These are phyloP conservation scores for Petrocephalus zakoni DNA, from an alignment of 2,113 vertebrate species.

Conservation along the genomic window DNA sequence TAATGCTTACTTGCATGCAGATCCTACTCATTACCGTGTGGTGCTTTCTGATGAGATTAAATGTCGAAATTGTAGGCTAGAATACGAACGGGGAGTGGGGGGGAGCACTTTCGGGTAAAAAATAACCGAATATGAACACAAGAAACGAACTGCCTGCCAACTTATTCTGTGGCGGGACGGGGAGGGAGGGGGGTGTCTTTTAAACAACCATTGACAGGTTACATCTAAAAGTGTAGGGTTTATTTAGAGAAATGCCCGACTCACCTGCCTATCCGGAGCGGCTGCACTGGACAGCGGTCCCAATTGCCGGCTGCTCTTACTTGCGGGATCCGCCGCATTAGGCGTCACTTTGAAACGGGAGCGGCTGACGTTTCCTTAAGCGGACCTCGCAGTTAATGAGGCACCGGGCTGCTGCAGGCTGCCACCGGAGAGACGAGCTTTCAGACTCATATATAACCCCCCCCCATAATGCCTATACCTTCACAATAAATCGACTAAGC, in stretches of 20 bases:
- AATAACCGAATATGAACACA: background rate
- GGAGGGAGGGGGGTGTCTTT: background rate
- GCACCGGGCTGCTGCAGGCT: background rate
- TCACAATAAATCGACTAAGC: background rate
- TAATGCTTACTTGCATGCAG: background rate
- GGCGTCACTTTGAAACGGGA: background rate
- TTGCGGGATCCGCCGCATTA: background rate
- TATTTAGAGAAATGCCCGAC: background rate
- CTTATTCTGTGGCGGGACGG: background rate
- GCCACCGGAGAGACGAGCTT: background rate
- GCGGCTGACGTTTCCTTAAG: background rate
- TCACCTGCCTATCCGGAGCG: background rate
- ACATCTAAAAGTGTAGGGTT: background rate
- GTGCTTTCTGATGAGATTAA: background rate
- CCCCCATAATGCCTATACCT: background rate
- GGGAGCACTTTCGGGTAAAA: background rate
- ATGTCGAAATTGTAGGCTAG: background rate
- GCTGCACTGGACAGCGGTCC: background rate
- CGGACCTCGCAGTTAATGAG: background rate
- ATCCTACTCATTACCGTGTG: background rate
- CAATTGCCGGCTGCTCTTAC: background rate
- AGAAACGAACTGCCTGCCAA: background rate
- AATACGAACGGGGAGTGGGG: background rate
- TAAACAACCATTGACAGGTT: background rate
- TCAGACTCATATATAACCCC: background rate